Conservation (phyloP, 1,140 invertebrate genomes). For the Drosophila teissieri region DNA sequence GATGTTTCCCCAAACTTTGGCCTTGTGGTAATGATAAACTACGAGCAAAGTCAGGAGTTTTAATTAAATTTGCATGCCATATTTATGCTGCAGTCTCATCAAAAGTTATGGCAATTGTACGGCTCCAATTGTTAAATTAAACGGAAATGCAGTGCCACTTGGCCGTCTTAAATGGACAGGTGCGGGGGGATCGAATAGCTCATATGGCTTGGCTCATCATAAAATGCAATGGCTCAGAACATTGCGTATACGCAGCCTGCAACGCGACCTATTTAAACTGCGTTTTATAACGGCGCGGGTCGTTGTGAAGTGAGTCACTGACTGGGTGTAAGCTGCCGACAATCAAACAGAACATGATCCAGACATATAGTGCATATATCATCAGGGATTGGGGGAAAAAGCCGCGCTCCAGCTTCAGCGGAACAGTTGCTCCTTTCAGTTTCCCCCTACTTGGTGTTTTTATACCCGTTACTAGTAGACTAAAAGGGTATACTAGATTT, state of each 20-base stretch:
- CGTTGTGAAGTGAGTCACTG: constrained; percentile 21
- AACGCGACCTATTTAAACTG: constrained; percentile 60
- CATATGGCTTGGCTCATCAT: constrained; percentile 30
- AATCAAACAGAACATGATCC: constrained; percentile 35
- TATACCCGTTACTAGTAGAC: too few species aligned
- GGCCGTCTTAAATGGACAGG: constrained; percentile 32
- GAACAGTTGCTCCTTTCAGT: constrained; percentile 52
- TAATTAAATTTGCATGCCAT: constrained; percentile 74
- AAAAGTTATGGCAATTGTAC: constrained; percentile 50
- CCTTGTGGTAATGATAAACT: constrained; percentile 28
- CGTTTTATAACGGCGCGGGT: constrained; percentile 62
- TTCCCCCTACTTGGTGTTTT: constrained; percentile 19
- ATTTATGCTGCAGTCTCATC: constrained; percentile 35
- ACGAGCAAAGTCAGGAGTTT: constrained; percentile 28
- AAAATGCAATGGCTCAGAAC: constrained; percentile 46
- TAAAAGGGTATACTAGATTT: too few species aligned
- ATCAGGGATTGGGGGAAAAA: background rate
- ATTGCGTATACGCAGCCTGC: constrained; percentile 63
- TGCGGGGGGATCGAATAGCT: constrained; percentile 5
- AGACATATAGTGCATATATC: constrained; percentile 25
- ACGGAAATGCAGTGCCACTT: constrained; percentile 31
- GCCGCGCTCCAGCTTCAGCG: background rate
- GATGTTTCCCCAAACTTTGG: constrained; percentile 33
- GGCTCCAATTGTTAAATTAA: constrained; percentile 38
- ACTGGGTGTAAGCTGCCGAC: constrained; percentile 22